Evolutionary conservation across 2,797 vertebrate genomes (phyloP).

Genomic region (Hypotaenidia okinawae): DNA sequence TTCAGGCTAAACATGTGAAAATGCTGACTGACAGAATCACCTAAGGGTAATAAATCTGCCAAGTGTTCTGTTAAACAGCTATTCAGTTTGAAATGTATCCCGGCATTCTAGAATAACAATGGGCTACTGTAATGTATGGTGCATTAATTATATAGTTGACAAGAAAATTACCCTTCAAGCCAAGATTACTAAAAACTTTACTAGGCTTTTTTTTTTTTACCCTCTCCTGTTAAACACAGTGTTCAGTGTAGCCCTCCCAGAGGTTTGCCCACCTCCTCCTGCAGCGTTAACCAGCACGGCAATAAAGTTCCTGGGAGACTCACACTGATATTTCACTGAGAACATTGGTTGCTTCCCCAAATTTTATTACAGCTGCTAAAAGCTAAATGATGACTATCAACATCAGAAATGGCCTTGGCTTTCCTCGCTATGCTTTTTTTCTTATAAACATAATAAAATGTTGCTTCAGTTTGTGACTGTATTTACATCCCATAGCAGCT

Average conservation of each 20-base stretch:
- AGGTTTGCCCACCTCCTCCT: constrained; percentile 6
- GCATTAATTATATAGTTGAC: constrained; percentile 82
- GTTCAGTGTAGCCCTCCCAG: not conserved
- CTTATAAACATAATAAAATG: not conserved
- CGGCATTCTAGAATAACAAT: constrained; percentile 75
- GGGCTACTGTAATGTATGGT: constrained; percentile 62
- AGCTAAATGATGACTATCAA: not conserved
- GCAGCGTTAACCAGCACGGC: not conserved
- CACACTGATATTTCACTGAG: not conserved
- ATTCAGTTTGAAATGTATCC: constrained; percentile 78
- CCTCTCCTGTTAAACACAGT: constrained; percentile 18
- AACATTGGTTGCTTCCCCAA: not conserved
- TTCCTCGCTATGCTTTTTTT: not conserved
- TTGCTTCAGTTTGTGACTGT: not conserved
- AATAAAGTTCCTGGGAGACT: not conserved
- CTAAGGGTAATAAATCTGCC: constrained; percentile 75
- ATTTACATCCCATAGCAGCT: not conserved
- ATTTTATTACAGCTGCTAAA: not conserved
- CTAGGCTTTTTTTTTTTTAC: not conserved
- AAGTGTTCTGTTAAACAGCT: constrained; percentile 79
- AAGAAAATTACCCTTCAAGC: constrained; percentile 81
- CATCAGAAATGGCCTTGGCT: not conserved
- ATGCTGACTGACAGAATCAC: constrained; percentile 78
- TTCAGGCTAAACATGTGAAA: constrained; percentile 60
- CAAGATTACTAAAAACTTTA: constrained; percentile 66